Conservation (phyloP, 2,888 invertebrate genomes). For the Hyalella azteca region DNA sequence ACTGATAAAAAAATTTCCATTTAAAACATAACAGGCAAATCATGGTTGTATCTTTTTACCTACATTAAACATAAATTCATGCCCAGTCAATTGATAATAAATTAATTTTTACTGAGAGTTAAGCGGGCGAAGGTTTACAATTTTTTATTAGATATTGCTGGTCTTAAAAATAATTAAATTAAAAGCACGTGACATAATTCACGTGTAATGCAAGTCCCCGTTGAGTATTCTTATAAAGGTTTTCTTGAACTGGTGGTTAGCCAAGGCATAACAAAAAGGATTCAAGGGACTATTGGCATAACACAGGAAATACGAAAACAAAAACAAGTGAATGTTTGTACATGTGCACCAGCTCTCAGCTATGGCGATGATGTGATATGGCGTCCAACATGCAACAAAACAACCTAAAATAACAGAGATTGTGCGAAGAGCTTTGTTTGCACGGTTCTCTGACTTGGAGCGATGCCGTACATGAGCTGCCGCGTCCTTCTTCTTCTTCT, state of each 20-base stretch:
- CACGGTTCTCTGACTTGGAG: conserved; percentile 97
- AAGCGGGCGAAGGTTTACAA: not conserved
- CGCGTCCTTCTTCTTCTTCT: conserved; percentile 56
- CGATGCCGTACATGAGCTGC: conserved; percentile 76
- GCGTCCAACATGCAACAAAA: conserved; percentile 99
- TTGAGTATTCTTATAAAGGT: conserved; percentile 94
- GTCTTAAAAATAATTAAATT: not conserved
- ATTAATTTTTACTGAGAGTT: not conserved
- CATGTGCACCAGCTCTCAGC: conserved; percentile 97
- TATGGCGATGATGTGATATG: conserved; percentile 94
- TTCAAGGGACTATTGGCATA: conserved; percentile 99
- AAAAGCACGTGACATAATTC: conserved; percentile 40
- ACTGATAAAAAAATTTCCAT: not conserved
- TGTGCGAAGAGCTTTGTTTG: conserved; percentile 96
- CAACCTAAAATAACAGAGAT: conserved; percentile 99
- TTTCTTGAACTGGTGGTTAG: conserved; percentile 99
- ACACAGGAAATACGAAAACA: conserved; percentile 97
- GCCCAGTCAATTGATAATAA: not conserved
- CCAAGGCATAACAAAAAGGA: conserved; percentile 98
- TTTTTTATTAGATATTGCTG: not conserved
- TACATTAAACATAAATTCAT: not conserved
- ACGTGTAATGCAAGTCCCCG: conserved; percentile 88
- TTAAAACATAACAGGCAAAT: not conserved
- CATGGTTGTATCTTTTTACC: not conserved
- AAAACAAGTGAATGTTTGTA: conserved; percentile 88